A percentile compares a stretch with the other conserved stretches of the same genome.
These are phyloP conservation scores for Zaprionus vittiger DNA, from an alignment of 1,140 invertebrate genomes.

Conservation along the genomic window DNA sequence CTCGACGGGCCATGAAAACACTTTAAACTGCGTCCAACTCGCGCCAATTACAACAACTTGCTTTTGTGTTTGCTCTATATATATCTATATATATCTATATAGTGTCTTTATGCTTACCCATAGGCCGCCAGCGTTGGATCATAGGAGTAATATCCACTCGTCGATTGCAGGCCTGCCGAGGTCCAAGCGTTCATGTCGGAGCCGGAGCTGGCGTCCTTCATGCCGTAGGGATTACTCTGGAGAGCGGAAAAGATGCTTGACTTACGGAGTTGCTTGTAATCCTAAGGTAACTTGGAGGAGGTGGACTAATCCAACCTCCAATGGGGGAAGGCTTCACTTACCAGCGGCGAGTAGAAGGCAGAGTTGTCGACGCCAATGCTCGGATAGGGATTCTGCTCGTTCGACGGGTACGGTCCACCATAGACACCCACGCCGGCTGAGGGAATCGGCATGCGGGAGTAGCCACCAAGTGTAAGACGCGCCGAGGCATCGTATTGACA, in stretches of 20 bases:
- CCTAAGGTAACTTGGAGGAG: not conserved
- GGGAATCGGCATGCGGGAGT: conserved; percentile 88
- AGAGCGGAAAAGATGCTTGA: conserved; percentile 77
- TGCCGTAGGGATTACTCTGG: conserved; percentile 95
- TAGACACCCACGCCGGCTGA: conserved; percentile 88
- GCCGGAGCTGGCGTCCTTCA: conserved; percentile 92
- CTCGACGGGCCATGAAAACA: conserved; percentile 54
- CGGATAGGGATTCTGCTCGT: conserved; percentile 95
- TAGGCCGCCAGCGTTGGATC: conserved; percentile 96
- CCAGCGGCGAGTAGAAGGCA: conserved; percentile 97
- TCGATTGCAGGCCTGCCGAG: conserved; percentile 93
- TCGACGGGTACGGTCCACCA: conserved; percentile 92
- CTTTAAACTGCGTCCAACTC: conserved; percentile 64
- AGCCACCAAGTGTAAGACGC: conserved; percentile 88
- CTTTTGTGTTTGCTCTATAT: conserved; percentile 5
- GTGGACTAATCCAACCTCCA: conserved; percentile 39
- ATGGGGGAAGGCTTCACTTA: conserved; percentile 86
- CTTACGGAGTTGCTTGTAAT: conserved; percentile 44
- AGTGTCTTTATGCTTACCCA: conserved; percentile 88
- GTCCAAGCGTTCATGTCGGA: conserved; percentile 95
- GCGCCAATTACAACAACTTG: conserved; percentile 55
- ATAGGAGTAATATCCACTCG: conserved; percentile 95
- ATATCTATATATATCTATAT: not conserved
- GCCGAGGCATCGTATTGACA: conserved; percentile 95
- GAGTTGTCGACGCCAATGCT: conserved; percentile 96